Percentiles rank a stretch among this genome's conserved stretches.
Conservation (phyloP, 2,797 vertebrate genomes). For the Hyperoplus lanceolatus region DNA sequence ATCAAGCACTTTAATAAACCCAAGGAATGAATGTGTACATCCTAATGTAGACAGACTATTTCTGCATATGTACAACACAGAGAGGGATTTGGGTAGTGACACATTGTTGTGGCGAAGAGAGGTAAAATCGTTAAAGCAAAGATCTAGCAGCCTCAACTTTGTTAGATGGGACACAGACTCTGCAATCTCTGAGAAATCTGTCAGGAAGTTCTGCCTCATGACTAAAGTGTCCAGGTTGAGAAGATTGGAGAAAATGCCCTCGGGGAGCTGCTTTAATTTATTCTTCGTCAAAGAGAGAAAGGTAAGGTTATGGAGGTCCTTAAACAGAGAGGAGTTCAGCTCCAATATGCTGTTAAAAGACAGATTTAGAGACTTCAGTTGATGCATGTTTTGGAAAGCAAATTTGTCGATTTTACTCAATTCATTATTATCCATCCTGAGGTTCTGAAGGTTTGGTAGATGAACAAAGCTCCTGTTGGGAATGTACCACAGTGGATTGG, state of each 20-base stretch:
- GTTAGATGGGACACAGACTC: slow-evolving; percentile 72
- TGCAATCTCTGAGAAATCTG: slow-evolving; percentile 75
- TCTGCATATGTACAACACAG: slow-evolving; percentile 60
- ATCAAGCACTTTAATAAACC: slow-evolving; percentile 72
- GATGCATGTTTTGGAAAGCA: slow-evolving; percentile 76
- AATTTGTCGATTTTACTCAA: slow-evolving; percentile 40
- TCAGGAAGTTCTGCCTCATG: slow-evolving; percentile 74
- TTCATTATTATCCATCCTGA: slow-evolving; percentile 72
- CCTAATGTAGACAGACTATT: slow-evolving; percentile 78
- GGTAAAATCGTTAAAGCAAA: slow-evolving; percentile 78
- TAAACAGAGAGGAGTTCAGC: slow-evolving; percentile 72
- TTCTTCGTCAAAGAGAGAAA: slow-evolving; percentile 79
- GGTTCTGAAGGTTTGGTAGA: slow-evolving; percentile 70
- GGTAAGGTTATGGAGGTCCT: slow-evolving; percentile 76
- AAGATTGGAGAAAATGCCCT: slow-evolving; percentile 77
- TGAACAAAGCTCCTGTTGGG: slow-evolving; percentile 68
- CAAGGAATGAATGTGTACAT: slow-evolving; percentile 70
- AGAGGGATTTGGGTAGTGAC: slow-evolving; percentile 76
- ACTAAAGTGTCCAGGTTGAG: slow-evolving; percentile 66
- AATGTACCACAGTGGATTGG: slow-evolving; percentile 58
- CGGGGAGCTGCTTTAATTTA: slow-evolving; percentile 68
- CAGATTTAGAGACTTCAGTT: slow-evolving; percentile 80
- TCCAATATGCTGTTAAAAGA: slow-evolving; percentile 74
- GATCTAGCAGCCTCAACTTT: slow-evolving; percentile 68
- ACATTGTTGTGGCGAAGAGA: slow-evolving; percentile 75